Conservation (phyloP, 2,797 vertebrate species). For the Pelochelys cantorii region DNA sequence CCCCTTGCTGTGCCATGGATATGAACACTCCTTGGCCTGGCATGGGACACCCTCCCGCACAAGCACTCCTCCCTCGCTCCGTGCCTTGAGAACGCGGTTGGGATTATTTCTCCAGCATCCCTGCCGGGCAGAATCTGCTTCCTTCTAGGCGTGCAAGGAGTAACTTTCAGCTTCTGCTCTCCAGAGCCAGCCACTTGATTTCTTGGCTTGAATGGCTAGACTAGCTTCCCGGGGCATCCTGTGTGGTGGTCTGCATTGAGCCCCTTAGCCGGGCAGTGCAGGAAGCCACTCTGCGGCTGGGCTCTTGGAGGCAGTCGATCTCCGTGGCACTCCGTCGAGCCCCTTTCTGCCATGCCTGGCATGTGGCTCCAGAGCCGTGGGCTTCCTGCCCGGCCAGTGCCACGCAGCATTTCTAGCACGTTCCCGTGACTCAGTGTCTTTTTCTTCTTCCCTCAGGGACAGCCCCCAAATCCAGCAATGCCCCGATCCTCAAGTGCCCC, state of each 20-base stretch:
- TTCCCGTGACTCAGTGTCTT: neutral
- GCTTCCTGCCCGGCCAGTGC: neutral
- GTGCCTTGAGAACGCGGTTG: neutral
- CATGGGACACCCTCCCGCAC: neutral
- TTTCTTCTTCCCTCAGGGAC: slow-evolving; percentile 74
- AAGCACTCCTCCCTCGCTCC: neutral
- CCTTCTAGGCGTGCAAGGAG: neutral
- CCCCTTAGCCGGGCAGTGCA: neutral
- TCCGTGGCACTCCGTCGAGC: rapidly evolving
- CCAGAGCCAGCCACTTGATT: neutral
- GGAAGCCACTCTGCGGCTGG: neutral
- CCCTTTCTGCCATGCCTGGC: neutral
- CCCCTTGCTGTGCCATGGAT: neutral
- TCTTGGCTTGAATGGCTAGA: neutral
- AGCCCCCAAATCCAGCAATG: slow-evolving; percentile 82
- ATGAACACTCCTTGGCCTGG: neutral
- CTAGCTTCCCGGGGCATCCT: too few relatives aligned
- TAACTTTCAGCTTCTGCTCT: neutral
- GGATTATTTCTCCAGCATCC: neutral
- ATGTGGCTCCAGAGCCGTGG: neutral
- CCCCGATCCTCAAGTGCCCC: slow-evolving; percentile 89
- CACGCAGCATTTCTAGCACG: neutral
- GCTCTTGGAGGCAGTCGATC: neutral
- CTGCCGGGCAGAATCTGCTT: neutral
- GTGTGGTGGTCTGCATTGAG: neutral